These are phyloP conservation scores for Chaetorhynchus papuensis DNA, from an alignment of 2,113 vertebrate species.

Conservation along the genomic window DNA sequence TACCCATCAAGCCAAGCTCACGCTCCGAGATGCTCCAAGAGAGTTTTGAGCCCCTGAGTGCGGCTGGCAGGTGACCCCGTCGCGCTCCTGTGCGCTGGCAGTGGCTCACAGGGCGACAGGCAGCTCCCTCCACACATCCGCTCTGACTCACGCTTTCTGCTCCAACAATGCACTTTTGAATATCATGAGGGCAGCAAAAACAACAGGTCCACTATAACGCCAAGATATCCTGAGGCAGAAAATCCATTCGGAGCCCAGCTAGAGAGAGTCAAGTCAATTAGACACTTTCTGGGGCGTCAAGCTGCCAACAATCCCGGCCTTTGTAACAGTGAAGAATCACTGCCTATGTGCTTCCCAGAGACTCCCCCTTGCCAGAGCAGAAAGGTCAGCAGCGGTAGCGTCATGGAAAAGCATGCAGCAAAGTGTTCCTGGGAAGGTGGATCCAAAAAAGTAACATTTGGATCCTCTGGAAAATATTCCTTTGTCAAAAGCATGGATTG, in stretches of 20 bases:
- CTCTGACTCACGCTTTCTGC: not conserved
- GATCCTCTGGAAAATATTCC: not conserved
- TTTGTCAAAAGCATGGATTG: not conserved
- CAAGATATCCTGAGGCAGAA: slow-evolving; percentile 56
- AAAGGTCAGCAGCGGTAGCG: slow-evolving; percentile 69
- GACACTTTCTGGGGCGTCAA: slow-evolving; percentile 53
- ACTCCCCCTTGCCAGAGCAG: slow-evolving; percentile 50
- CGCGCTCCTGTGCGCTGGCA: not conserved
- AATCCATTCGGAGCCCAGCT: slow-evolving; percentile 45
- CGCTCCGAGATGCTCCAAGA: not conserved
- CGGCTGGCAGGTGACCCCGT: not conserved
- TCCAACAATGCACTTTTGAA: slow-evolving; percentile 65
- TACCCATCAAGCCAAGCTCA: not conserved
- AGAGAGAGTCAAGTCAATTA: slow-evolving; percentile 68
- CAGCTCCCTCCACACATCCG: slow-evolving; percentile 17
- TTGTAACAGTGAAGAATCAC: slow-evolving; percentile 72
- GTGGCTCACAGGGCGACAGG: not conserved
- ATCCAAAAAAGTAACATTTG: not conserved
- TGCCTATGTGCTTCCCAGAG: slow-evolving; percentile 56
- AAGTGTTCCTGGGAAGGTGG: slow-evolving; percentile 36
- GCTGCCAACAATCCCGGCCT: slow-evolving; percentile 74
- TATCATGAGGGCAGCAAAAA: slow-evolving; percentile 15
- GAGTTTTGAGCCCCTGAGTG: not conserved
- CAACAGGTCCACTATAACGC: slow-evolving; percentile 71
- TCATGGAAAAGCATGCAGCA: slow-evolving; percentile 66